These are phyloP conservation scores for Pollenia labialis DNA, from an alignment of 2,888 invertebrate genomes.

Conservation along the genomic window DNA sequence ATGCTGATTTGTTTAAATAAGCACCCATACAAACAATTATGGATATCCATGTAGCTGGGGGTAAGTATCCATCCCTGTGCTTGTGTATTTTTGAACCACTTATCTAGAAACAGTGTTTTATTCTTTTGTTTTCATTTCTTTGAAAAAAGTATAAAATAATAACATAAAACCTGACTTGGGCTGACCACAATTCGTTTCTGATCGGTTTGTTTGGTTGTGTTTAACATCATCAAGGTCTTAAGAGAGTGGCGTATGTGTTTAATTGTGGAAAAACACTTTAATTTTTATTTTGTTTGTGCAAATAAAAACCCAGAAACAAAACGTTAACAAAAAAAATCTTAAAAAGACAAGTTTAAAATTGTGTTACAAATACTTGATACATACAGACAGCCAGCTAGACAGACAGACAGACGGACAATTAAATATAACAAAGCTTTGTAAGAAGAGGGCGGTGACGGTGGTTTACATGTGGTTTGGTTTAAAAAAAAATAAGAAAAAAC, in stretches of 20 bases:
- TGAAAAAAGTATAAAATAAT: neutral
- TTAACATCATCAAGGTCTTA: constrained; percentile 68
- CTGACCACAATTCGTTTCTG: neutral
- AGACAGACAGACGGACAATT: neutral
- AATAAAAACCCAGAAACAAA: constrained; percentile 40
- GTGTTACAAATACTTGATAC: constrained; percentile 38
- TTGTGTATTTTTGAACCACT: too few species aligned
- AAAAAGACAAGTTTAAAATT: constrained; percentile 57
- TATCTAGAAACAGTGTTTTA: constrained; percentile 3
- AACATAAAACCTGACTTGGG: constrained; percentile 37
- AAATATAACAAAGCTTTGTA: neutral
- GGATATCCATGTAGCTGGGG: neutral
- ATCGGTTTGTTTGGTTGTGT: constrained; percentile 24
- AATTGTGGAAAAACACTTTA: constrained; percentile 28
- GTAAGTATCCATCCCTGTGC: neutral
- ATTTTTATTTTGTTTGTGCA: constrained; percentile 5
- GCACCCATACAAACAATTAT: neutral
- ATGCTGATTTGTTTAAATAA: constrained; percentile 27
- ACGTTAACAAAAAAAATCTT: constrained; percentile 30
- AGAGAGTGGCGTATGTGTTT: constrained; percentile 54
- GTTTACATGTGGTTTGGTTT: neutral
- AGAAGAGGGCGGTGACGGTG: neutral
- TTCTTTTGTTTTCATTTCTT: neutral
- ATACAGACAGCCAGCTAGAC: neutral
- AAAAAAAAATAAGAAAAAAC: neutral